Conservation (phyloP, 2,797 vertebrate species). For the Chaetophractus vellerosus region DNA sequence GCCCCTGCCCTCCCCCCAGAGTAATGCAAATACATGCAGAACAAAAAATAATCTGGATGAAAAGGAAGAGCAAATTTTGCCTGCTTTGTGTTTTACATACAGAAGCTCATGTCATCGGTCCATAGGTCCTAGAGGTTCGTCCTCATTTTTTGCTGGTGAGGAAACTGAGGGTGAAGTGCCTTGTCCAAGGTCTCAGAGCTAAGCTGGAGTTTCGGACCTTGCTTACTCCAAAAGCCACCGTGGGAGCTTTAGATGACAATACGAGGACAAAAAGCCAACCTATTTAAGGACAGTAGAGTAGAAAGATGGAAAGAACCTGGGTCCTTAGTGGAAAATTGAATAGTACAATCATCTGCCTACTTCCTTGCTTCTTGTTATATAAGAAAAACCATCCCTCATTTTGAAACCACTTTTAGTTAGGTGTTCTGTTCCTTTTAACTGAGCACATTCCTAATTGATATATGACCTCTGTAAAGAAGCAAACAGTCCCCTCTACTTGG, state of each 20-base stretch:
- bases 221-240: background rate
- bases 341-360: background rate
- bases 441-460: background rate
- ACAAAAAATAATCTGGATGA: background rate
- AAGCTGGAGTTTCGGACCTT: background rate
- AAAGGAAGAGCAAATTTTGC: slow-evolving; percentile 11
- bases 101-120: background rate
- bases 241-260: background rate
- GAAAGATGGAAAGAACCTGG: background rate
- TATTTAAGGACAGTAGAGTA: background rate
- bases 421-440: background rate
- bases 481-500: too few relatives aligned
- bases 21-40: background rate
- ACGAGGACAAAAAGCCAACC: background rate
- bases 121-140: background rate
- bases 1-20: background rate
- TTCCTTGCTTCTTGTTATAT: background rate
- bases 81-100: background rate
- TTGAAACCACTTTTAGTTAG: background rate
- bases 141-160: background rate
- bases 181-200: background rate
- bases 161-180: background rate
- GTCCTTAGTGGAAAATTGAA: background rate
- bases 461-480: background rate
- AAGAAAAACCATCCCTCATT: background rate